Conservation (phyloP, 2,113 vertebrate genomes). For the Epinephelus lanceolatus region DNA sequence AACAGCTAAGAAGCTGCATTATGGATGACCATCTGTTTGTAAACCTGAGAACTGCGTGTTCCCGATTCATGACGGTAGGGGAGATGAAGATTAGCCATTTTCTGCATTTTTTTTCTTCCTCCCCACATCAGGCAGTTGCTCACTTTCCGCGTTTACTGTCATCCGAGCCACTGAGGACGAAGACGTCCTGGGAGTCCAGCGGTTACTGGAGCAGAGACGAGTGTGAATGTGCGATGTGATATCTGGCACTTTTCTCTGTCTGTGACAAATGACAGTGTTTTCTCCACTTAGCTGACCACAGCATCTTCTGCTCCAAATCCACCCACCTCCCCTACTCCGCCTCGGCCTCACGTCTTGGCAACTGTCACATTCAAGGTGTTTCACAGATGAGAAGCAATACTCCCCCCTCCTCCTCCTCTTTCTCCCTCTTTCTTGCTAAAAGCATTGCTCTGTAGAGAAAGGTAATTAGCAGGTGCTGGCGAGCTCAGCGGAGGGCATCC, state of each 20-base stretch:
- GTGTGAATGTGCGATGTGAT: conserved; percentile 71
- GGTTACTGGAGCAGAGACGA: conserved; percentile 70
- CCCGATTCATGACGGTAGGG: conserved; percentile 63
- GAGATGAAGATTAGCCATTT: conserved; percentile 73
- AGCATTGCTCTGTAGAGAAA: conserved; percentile 89
- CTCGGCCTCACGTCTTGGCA: conserved; percentile 97
- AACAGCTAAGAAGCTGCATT: conserved; percentile 82
- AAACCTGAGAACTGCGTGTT: conserved; percentile 76
- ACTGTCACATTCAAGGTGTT: conserved; percentile 99
- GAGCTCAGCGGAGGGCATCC: conserved; percentile 89
- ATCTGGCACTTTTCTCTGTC: conserved; percentile 79
- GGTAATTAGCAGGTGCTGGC: conserved; percentile 98
- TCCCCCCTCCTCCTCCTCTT: conserved; percentile 72
- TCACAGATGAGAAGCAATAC: conserved; percentile 97
- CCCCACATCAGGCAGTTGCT: conserved; percentile 64
- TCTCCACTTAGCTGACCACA: conserved; percentile 99
- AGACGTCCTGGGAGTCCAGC: conserved; percentile 68
- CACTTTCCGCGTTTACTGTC: conserved; percentile 60
- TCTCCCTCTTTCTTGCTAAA: conserved; percentile 88
- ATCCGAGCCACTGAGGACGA: conserved; percentile 71
- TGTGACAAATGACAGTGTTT: conserved; percentile 85
- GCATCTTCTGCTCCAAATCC: conserved; percentile 93
- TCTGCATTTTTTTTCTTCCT: conserved; percentile 22
- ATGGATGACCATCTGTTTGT: conserved; percentile 83
- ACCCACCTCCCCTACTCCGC: conserved; percentile 80